Evolutionary conservation across 1,140 invertebrate genomes (phyloP), one percentile per base, ranked within the genome.

Genomic region (Zelostemma sp.): DNA sequence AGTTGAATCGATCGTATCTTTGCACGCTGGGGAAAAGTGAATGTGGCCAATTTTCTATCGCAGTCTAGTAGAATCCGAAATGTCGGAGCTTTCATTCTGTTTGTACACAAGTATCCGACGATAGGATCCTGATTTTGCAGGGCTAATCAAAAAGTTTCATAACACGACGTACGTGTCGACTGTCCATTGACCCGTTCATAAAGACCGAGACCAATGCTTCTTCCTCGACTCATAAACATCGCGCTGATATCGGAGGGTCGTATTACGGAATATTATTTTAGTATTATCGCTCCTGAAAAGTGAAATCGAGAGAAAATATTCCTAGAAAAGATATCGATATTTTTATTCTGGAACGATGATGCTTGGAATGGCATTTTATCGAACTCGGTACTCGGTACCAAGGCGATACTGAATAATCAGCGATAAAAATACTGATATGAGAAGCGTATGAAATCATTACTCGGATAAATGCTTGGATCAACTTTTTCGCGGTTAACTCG

Each of bases 101-200:
- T 43, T 43, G 40, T 17, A 17, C 17, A 43, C n/a, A n/a, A n/a
- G n/a, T 9, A 35, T n/a, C 33, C 33, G 33, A 35, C 35, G 9
- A 11, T 38, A 11, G 12, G 14, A 43, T 3, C 58, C 46, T 38
- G 15, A 60, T 69, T 63, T 63, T 48, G 56, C 60, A 56, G 47
- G 25, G 41, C 59, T 65, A 61, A 70, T 70, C 68, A 65, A 61
- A 65, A 65, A 70, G 60, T 70, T 70, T 70, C 61, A 61, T 61
- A 70, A 65, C 43, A 38, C 50, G n/a, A 28, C 47, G 21, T 55
- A 55, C 56, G 45, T 43, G 55, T 55, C 46, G 33, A 38, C 19
- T 51, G 21, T n/a, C 17, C 16, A 41, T 18, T 40, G 12, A 12
- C 31, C 45, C 60, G 49, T 40, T 49, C 38, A 54, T 25, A 56